Evolutionary conservation across 2,888 invertebrate genomes (phyloP), one percentile per base, ranked within the genome.

Genomic region (Cordilura impudica): DNA sequence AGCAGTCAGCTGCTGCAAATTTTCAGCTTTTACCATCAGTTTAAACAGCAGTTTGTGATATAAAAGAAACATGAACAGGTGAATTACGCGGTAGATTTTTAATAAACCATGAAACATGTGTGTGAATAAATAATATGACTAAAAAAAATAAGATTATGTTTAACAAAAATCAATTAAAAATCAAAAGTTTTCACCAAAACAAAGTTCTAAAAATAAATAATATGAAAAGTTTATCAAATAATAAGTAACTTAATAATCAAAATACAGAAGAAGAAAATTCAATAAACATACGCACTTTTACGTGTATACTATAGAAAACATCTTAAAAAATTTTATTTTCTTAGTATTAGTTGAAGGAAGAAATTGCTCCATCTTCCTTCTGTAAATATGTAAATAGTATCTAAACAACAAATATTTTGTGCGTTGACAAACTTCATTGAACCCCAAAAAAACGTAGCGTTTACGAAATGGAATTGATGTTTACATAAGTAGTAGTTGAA

Each of bases 1-100:
- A 3, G 6, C 6, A 58, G 35, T 72, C 79, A 79, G 79, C 79
- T 79, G 79, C 67, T 75, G 21, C 16, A 14, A 35, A n/a, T 53
- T 61, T 71, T 47, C 56, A 43, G 56, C 39, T 51, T 43, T 51
- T 53, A 21, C 35, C 35, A 7, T 2, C n/a, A 35, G 16, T 23
- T 23, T 31, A 49, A 61, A 51, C 35, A 72, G 19, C 53, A 79
- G 79, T 79, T 79, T 72, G 79, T 63, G 61, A 75, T 56, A 21
- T 75, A 67, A 79, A 53, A 61, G 79, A 67, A 79, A 49, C 67
- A 71, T 63, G 79, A 79, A 72, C 63, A 71, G 79, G 67, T 79
- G 71, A 45, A 75, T 67, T 35, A 63, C 31, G 8, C 75, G 79
- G 71, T 63, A 51, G 75, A 23, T 61, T 51, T 47, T 26, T 4